Conservation (phyloP, 2,113 vertebrate species). For the Centropristis striata region DNA sequence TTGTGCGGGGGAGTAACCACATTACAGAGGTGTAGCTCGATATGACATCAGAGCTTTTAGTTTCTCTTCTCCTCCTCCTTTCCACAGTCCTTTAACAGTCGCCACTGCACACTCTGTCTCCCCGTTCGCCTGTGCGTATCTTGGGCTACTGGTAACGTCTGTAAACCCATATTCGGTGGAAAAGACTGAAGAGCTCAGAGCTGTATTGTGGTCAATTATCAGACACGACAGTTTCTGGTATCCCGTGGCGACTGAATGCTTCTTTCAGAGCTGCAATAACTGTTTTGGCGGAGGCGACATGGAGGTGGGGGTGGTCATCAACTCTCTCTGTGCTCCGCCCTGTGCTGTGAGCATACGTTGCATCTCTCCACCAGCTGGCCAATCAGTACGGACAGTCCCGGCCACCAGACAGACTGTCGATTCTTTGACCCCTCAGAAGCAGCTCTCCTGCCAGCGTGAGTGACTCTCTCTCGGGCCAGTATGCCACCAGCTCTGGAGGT, state of each 20-base stretch:
- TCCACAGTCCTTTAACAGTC: not conserved
- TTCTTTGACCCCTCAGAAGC: constrained; percentile 18
- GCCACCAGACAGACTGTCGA: not conserved
- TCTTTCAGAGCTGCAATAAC: not conserved
- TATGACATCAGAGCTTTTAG: not conserved
- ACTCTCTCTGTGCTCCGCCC: not conserved
- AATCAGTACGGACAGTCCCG: not conserved
- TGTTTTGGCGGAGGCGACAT: not conserved
- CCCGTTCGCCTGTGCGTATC: not conserved
- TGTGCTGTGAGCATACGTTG: constrained; percentile 6
- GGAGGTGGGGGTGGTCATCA: not conserved
- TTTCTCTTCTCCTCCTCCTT: constrained; percentile 9
- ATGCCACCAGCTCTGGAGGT: not conserved
- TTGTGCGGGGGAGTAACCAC: not conserved
- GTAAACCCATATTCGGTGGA: not conserved
- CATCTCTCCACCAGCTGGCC: constrained; percentile 3
- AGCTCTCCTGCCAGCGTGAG: not conserved
- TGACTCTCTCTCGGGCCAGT: not conserved
- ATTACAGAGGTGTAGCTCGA: not conserved
- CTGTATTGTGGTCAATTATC: not conserved
- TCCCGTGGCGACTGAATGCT: not conserved
- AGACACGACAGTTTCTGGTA: not conserved
- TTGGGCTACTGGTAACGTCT: not conserved
- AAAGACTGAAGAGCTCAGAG: not conserved
- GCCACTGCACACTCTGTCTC: not conserved